Evolutionary conservation across 2,113 vertebrate genomes (phyloP), one percentile per base, ranked within the genome.

Genomic region (Sebastes fasciatus): DNA sequence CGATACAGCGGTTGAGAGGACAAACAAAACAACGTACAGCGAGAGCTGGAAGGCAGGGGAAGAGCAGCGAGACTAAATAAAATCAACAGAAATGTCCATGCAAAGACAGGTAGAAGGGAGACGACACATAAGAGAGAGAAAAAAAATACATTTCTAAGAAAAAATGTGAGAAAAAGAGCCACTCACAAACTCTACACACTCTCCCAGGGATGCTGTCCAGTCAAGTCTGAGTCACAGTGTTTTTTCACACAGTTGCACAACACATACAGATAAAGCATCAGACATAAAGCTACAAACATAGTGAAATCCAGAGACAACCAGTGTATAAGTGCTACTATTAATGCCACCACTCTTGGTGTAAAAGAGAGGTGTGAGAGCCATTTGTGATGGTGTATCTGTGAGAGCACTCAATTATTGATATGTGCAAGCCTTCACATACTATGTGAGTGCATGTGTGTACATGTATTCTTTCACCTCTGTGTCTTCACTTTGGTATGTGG

Each of bases 161-260:
- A n/a, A 68, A 74, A 67, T 68, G 68, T 49, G 51, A 13, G 13
- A 79, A 80, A 77, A 65, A 77, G 11, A 49, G 52, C n/a, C 69
- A 77, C 73, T 83, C 71, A 76, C n/a, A 83, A 46, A 64, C 51
- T 69, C 43, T 34, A 46, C 40, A 11, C 52, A 19, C 21, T 57
- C 66, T 75, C 64, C 42, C 10, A 23, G 49, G 66, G 67, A 81
- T 51, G 55, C 65, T 78, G 73, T 68, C 65, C 84, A 49, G 81
- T 49, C 74, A 52, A 73, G 5, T 77, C 6, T 81, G 82, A 86
- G 43, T 87, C 62, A 77, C 51, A 82, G 66, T 9, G 42, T 86
- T 76, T 66, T 51, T 68, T 75, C 19, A 46, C 11, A 49, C 48
- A 1, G 61, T 68, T 57, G 71, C 74, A 80, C 76, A 87, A 62